These are phyloP conservation scores for Scelioninae gen. 2 DNA, from an alignment of 2,888 invertebrate genomes.

Conservation along the genomic window DNA sequence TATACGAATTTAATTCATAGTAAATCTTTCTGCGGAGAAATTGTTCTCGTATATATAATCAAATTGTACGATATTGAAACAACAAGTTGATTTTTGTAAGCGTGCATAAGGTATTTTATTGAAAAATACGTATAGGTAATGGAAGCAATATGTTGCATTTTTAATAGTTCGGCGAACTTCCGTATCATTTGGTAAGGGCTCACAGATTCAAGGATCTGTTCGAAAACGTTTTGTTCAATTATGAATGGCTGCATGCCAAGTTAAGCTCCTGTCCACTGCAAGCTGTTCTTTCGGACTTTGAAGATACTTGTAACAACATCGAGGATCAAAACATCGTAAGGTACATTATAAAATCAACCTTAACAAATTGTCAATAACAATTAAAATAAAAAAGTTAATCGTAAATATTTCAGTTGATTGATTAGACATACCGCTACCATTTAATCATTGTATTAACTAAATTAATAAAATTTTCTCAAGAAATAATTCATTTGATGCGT, in stretches of 20 bases:
- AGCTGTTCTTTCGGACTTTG: conserved; percentile 95
- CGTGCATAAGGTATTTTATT: conserved; percentile 4
- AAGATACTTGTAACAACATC: conserved; percentile 90
- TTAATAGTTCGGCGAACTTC: conserved; percentile 92
- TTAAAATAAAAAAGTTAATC: too few relatives aligned
- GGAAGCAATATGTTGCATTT: conserved; percentile 47
- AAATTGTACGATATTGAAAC: conserved; percentile 18
- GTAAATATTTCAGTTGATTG: too few relatives aligned
- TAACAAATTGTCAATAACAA: conserved; percentile 23
- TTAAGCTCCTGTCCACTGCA: conserved; percentile 96
- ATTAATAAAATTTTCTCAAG: too few relatives aligned
- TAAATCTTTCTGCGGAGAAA: conserved; percentile 13
- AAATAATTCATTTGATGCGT: too few relatives aligned
- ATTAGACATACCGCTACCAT: too few relatives aligned
- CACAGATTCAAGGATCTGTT: conserved; percentile 93
- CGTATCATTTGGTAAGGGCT: conserved; percentile 94
- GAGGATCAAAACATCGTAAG: conserved; percentile 88
- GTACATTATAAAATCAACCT: conserved; percentile 72
- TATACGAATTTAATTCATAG: conserved; percentile 16
- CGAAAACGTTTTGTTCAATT: conserved; percentile 95
- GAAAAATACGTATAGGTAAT: conserved; percentile 37
- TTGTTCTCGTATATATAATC: conserved; percentile 14
- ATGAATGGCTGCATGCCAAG: conserved; percentile 98
- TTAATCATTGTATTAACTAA: too few relatives aligned
- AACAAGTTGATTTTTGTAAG: conserved; percentile 9